Evolutionary conservation across 2,888 invertebrate genomes (phyloP).

Genomic region (Amblyjoppa proteus): DNA sequence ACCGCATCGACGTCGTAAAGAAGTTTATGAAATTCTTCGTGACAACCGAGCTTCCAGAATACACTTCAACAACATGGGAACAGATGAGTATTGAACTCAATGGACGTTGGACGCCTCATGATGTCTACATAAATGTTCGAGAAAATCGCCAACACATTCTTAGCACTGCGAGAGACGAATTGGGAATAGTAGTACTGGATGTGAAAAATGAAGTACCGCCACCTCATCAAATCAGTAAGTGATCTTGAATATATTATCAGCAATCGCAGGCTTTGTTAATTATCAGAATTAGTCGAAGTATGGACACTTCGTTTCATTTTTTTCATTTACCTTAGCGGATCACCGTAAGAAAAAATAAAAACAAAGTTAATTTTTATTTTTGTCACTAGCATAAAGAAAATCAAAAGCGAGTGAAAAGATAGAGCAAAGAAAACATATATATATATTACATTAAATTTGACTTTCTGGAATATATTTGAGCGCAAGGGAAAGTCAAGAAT

Average conservation of each 20-base stretch:
- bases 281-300: too few relatives aligned
- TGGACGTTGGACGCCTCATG: slow-evolving; percentile 17
- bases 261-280: too few relatives aligned
- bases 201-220: neutral
- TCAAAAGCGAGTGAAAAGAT: too few relatives aligned
- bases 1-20: slow-evolving; percentile 20
- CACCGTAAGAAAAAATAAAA: too few relatives aligned
- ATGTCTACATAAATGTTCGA: slow-evolving; percentile 16
- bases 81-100: slow-evolving; percentile 9
- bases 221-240: slow-evolving; percentile 20
- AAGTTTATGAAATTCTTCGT: neutral
- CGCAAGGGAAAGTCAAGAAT: neutral
- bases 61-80: slow-evolving; percentile 27
- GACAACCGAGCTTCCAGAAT: neutral
- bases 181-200: slow-evolving; percentile 9
- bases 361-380: too few relatives aligned
- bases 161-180: slow-evolving; percentile 13
- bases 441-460: neutral
- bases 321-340: neutral
- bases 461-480: neutral
- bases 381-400: too few relatives aligned
- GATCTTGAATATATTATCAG: neutral
- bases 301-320: too few relatives aligned
- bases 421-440: too few relatives aligned
- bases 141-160: slow-evolving; percentile 26